Evolutionary conservation across 2,113 vertebrate genomes (phyloP).

Genomic region (Albula glossodonta): DNA sequence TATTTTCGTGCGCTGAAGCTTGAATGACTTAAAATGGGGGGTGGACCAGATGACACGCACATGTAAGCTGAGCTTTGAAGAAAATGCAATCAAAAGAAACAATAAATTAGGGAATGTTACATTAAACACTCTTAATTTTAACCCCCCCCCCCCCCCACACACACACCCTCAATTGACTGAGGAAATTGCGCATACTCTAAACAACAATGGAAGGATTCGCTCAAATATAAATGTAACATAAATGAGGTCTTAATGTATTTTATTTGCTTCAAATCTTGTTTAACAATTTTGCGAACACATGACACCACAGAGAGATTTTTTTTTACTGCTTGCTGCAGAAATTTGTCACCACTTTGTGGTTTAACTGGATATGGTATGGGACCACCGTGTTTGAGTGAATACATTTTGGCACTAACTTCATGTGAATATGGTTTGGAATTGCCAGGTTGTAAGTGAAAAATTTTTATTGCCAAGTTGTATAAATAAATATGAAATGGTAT

Average conservation of each 20-base stretch:
- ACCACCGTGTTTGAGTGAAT: no score
- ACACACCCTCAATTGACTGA: not conserved
- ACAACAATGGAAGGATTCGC: not conserved
- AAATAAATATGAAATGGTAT: no score
- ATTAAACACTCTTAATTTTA: conserved; percentile 54
- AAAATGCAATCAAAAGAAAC: conserved; percentile 65
- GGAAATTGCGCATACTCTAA: not conserved
- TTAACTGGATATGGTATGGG: no score
- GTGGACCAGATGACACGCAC: conserved; percentile 54
- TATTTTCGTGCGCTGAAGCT: not conserved
- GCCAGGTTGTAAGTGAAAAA: no score
- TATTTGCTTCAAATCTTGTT: not conserved
- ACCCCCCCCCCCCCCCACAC: no score
- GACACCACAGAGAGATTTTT: not conserved
- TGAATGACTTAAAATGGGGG: conserved; percentile 49
- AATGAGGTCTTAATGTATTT: not conserved
- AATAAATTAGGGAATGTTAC: conserved; percentile 46
- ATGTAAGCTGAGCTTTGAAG: conserved; percentile 62
- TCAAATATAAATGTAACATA: not conserved
- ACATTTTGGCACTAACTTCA: no score
- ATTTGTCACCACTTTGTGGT: not conserved
- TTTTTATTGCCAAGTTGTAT: no score
- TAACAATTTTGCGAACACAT: not conserved
- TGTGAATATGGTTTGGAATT: no score
- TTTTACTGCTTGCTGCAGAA: not conserved